phyloP scores from a whole-genome alignment of 2,113 vertebrate species.

The Chionis minor region DNA sequence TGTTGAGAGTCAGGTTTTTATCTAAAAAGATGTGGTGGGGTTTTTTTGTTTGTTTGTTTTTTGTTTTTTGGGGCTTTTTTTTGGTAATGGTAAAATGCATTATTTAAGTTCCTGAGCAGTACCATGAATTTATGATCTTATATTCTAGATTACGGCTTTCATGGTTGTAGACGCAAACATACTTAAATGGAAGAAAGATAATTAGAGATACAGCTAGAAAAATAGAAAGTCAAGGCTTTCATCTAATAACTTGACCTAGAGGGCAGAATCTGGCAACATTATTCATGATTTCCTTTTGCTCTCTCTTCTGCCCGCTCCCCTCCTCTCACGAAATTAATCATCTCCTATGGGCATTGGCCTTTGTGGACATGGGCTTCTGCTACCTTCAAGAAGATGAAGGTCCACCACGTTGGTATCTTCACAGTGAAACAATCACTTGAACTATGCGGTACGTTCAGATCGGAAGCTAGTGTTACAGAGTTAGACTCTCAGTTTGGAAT shows the following conservation, averaged over 20 bases:
- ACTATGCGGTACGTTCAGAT: not conserved
- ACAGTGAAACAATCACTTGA: not conserved
- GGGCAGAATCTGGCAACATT: not conserved
- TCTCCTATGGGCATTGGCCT: not conserved
- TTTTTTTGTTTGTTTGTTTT: too few species aligned
- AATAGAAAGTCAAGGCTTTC: not conserved
- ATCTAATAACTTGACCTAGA: constrained; percentile 11
- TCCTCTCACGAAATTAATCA: not conserved
- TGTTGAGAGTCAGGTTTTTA: not conserved
- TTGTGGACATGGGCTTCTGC: not conserved
- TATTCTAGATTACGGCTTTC: not conserved
- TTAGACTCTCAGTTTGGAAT: not conserved
- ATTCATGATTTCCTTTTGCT: not conserved
- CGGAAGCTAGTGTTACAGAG: not conserved
- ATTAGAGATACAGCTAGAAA: not conserved
- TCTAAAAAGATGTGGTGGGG: too few species aligned
- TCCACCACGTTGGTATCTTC: not conserved
- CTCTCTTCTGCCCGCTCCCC: not conserved
- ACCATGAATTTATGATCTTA: not conserved
- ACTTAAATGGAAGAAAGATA: not conserved
- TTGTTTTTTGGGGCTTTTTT: not conserved
- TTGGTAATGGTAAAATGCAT: not conserved
- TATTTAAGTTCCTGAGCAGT: not conserved
- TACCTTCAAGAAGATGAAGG: not conserved
- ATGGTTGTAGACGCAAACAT: not conserved